Evolutionary conservation across 92 coral and sea anemone genomes (phyloP).

Genomic region (Phymanthus crucifer): DNA sequence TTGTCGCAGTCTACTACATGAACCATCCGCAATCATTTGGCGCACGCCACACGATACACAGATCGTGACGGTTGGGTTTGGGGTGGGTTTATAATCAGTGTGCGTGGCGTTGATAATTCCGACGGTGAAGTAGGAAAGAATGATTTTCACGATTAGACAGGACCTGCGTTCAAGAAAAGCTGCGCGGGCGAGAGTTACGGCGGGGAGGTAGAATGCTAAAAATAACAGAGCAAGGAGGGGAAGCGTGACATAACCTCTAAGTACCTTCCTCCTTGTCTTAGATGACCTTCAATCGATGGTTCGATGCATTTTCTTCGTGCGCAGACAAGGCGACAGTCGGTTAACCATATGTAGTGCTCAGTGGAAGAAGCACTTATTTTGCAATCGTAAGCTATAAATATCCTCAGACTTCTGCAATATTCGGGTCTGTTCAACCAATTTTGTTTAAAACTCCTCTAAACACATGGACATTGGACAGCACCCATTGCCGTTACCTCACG

Average conservation of each 20-base stretch:
- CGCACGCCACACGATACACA: slow-evolving; percentile 1
- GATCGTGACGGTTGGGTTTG: slow-evolving; percentile 17
- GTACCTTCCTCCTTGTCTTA: neutral
- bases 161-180: slow-evolving; percentile 38
- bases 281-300: neutral
- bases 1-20: neutral
- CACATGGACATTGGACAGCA: too few species aligned
- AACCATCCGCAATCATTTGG: neutral
- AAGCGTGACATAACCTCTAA: slow-evolving; percentile 23
- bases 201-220: neutral
- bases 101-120: slow-evolving; percentile 1
- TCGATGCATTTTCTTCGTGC: slow-evolving; percentile 11
- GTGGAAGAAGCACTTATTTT: neutral
- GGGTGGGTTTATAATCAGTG: neutral
- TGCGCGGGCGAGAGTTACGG: slow-evolving; percentile 26
- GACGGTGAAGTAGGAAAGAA: slow-evolving; percentile 5
- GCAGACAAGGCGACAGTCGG: slow-evolving; percentile 16
- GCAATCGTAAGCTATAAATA: slow-evolving; percentile 1
- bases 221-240: neutral
- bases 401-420: neutral
- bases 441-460: neutral
- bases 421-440: neutral
- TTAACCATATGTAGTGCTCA: slow-evolving; percentile 3
- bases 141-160: slow-evolving; percentile 15
- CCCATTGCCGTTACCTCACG: too few species aligned